Evolutionary conservation across 2,113 vertebrate genomes (phyloP).

Genomic region (Trogon melanurus): DNA sequence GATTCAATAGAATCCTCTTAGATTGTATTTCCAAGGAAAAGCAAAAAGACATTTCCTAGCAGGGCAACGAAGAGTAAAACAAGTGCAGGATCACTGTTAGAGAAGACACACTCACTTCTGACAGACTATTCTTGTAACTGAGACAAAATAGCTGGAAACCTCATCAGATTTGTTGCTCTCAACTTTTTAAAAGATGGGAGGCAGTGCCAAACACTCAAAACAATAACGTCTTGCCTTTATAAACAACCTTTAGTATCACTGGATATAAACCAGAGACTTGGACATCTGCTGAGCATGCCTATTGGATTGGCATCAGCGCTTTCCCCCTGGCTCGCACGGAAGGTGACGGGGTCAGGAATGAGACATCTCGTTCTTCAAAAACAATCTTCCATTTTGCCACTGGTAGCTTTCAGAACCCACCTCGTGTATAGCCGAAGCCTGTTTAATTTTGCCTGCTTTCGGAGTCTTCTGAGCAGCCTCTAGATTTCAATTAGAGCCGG

Average conservation of each 20-base stretch:
- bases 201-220: slow-evolving; percentile 60
- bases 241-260: slow-evolving; percentile 61
- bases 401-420: background rate
- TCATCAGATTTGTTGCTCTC: slow-evolving; percentile 57
- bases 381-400: slow-evolving; percentile 45
- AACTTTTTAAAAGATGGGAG: slow-evolving; percentile 48
- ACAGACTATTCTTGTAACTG: background rate
- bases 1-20: background rate
- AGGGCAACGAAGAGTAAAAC: background rate
- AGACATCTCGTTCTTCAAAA: slow-evolving; percentile 55
- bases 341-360: slow-evolving; percentile 46
- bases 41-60: slow-evolving; percentile 4
- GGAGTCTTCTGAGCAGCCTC: background rate
- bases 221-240: slow-evolving; percentile 67
- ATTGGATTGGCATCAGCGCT: slow-evolving; percentile 38
- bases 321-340: slow-evolving; percentile 9
- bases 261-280: slow-evolving; percentile 68
- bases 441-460: background rate
- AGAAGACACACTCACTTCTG: background rate
- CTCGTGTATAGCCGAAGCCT: background rate
- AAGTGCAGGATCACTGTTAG: background rate
- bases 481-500: background rate
- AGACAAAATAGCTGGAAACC: slow-evolving; percentile 60
- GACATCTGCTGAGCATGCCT: slow-evolving; percentile 60
- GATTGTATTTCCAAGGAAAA: background rate